phyloP scores from a whole-genome alignment of 1,140 invertebrate species.

The Centruroides vittatus region DNA sequence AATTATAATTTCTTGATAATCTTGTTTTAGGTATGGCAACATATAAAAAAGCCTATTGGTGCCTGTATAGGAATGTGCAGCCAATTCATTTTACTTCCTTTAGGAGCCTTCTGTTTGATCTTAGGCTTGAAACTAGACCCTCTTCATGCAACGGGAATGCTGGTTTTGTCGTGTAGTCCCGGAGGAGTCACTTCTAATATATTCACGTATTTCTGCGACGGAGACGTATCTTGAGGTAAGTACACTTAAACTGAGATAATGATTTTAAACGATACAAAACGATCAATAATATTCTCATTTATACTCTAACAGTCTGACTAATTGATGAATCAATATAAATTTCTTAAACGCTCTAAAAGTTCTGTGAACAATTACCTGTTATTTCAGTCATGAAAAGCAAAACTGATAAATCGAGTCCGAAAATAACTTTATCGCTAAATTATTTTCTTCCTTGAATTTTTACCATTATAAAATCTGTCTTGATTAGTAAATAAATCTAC shows the following conservation, averaged over 20 bases:
- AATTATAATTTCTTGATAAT: too few species aligned
- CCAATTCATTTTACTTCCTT: slow-evolving; percentile 32
- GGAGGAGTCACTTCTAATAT: slow-evolving; percentile 32
- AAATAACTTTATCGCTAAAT: too few species aligned
- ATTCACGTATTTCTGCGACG: slow-evolving; percentile 31
- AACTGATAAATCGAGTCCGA: too few species aligned
- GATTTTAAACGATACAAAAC: background rate
- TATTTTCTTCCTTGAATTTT: too few species aligned
- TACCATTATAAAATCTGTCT: too few species aligned
- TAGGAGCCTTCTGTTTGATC: slow-evolving; percentile 25
- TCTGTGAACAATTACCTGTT: too few species aligned
- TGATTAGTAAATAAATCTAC: too few species aligned
- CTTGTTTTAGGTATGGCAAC: slow-evolving; percentile 19
- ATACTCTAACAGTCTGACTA: too few species aligned
- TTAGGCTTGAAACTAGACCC: slow-evolving; percentile 12
- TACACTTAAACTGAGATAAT: background rate
- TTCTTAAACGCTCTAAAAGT: too few species aligned
- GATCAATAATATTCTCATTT: too few species aligned
- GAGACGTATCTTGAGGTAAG: slow-evolving; percentile 31
- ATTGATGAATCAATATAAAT: too few species aligned
- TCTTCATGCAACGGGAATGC: slow-evolving; percentile 21
- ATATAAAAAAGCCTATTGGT: slow-evolving; percentile 26
- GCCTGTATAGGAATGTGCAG: slow-evolving; percentile 29
- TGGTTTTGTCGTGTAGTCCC: slow-evolving; percentile 29
- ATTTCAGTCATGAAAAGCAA: too few species aligned